Base-by-base conservation (phyloP, 2,113 vertebrate genomes). In the Chrysemys picta region DNA sequence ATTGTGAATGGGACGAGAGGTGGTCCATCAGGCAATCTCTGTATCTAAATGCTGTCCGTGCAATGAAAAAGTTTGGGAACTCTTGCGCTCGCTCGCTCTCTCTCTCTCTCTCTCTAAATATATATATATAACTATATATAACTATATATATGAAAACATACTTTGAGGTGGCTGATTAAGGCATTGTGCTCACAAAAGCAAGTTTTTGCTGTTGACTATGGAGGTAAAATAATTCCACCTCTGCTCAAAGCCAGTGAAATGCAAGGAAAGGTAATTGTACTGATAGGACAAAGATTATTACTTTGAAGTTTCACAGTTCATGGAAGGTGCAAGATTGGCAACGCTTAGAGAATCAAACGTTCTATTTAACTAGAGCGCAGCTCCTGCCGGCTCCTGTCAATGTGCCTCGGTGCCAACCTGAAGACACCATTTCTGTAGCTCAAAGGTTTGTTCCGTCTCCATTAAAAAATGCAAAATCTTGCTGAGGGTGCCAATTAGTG, bases 361-460 rank as follows among this genome's bases (percentile, higher is more conserved):
- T 29, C 38, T 56, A 8, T 31, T 47, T 62, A 4, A 1, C 2
- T 1, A 0, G 0, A 79, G 21, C 13, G 57, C 5, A 8, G 1
- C 31, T 49, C 13, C 35, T 80, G 13, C 59, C 52, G 19, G 5
- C 35, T 14, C 31, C 24, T n/a, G 16, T 53, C 1, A 35, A 10
- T 14, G 31, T 17, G 47, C 4, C n/a, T 85, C 57, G 1, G 4
- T 72, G 42, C 4, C n/a, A 29, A 65, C 21, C n/a, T 81, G 69
- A 12, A 81, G 38, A 89, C 27, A 50, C 57, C 5, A 21, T 89
- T 89, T 50, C 79, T 24, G 9, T 1, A 3, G 2, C 5, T 10
- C 4, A 24, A 12, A 52, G 13, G 14, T 10, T 72, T 38, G n/a
- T 59, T 79, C 62, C 4, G 22, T 69, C n/a, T 88, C 47, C 5